Evolutionary conservation across 2,113 vertebrate genomes (phyloP).

Genomic region (Phyllostomus hastatus): DNA sequence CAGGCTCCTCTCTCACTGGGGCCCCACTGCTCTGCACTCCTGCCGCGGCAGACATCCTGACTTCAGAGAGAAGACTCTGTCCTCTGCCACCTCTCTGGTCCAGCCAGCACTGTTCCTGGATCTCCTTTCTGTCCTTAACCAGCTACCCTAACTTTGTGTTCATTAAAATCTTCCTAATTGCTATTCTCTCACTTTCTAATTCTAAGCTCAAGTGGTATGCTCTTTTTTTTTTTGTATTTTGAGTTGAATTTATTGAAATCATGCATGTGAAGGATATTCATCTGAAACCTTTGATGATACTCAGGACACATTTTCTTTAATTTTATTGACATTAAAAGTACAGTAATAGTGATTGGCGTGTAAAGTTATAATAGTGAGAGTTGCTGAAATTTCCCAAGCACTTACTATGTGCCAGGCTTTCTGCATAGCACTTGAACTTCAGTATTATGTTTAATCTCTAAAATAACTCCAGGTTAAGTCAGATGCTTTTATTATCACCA

Average conservation of each 20-base stretch:
- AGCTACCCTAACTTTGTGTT: background rate
- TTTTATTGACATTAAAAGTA: background rate
- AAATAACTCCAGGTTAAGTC: background rate
- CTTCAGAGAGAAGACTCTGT: background rate
- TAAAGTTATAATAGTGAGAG: background rate
- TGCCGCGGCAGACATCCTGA: background rate
- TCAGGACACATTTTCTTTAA: background rate
- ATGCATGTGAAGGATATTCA: background rate
- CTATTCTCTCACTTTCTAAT: background rate
- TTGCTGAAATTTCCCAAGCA: background rate
- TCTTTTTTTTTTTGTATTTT: background rate
- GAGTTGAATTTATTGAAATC: constrained; percentile 36
- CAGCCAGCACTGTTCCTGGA: background rate
- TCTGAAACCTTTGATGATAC: background rate
- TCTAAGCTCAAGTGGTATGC: background rate
- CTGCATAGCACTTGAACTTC: background rate
- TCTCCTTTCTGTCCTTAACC: background rate
- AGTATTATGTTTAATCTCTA: background rate
- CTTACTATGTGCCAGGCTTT: background rate
- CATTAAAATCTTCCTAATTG: background rate
- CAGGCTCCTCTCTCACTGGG: rapidly evolving
- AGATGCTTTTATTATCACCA: background rate
- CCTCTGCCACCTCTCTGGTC: background rate
- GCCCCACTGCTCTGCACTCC: no score
- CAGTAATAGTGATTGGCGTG: background rate